Evolutionary conservation across 2,888 invertebrate genomes (phyloP).

Genomic region (Troides oblongomaculatus): DNA sequence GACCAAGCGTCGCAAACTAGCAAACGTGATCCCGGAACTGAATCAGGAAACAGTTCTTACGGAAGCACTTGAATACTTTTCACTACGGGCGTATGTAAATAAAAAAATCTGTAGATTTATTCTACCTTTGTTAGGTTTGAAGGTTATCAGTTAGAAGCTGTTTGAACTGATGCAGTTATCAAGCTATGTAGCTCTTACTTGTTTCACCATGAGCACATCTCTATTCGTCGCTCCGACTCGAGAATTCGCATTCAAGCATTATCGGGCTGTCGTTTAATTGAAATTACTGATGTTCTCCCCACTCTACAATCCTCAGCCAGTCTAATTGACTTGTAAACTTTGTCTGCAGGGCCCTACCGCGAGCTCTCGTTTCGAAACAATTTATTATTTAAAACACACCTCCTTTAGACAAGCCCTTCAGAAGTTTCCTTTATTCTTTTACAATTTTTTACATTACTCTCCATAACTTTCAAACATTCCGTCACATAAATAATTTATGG

Average conservation of each 20-base stretch:
- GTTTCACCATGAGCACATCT: constrained; percentile 6
- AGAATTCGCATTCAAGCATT: constrained; percentile 32
- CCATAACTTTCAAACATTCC: neutral
- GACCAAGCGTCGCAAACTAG: no score
- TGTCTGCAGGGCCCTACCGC: constrained; percentile 27
- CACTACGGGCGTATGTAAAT: no score
- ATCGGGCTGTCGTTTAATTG: constrained; percentile 36
- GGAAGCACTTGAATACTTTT: no score
- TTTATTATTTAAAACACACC: constrained; percentile 18
- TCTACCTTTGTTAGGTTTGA: no score
- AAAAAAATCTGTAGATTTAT: no score
- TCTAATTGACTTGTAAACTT: constrained; percentile 50
- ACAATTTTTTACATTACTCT: constrained; percentile 1
- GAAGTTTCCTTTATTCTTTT: neutral
- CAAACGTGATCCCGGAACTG: no score
- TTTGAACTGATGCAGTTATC: no score
- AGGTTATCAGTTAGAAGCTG: no score
- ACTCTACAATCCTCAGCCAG: constrained; percentile 32
- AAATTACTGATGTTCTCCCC: constrained; percentile 34
- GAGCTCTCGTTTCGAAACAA: constrained; percentile 20
- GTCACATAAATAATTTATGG: neutral
- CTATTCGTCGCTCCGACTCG: constrained; percentile 7
- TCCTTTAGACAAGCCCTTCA: neutral
- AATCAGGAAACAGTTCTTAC: no score
- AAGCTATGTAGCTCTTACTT: neutral